Conservation (phyloP, 2,888 invertebrate genomes). For the Leptopilina syphax region DNA sequence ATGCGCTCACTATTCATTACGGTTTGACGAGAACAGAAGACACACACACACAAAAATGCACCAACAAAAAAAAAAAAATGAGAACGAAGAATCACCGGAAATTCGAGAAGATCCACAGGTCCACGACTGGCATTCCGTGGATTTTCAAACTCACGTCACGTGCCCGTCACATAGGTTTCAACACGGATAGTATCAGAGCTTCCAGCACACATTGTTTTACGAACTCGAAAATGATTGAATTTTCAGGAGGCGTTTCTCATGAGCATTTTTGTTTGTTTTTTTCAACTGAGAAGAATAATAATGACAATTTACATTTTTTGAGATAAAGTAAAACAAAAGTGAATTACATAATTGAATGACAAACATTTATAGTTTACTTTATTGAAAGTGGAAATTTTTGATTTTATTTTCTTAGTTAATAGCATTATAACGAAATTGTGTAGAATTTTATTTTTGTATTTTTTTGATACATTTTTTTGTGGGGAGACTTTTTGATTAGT, state of each 20-base stretch:
- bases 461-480: no score
- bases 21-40: not conserved
- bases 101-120: conserved; percentile 11
- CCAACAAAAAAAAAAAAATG: no score
- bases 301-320: not conserved
- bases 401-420: no score
- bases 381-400: no score
- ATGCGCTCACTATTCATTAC: not conserved
- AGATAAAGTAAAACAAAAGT: not conserved
- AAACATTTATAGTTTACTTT: no score
- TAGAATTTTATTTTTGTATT: no score
- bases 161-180: conserved; percentile 54
- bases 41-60: not conserved
- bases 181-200: conserved; percentile 39
- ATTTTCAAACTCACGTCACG: conserved; percentile 46
- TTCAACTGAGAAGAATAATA: not conserved
- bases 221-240: conserved; percentile 45
- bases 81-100: not conserved
- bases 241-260: conserved; percentile 8
- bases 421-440: no score
- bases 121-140: conserved; percentile 24
- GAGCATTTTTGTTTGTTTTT: not conserved
- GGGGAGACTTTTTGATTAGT: no score
- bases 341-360: not conserved
- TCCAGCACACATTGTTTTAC: conserved; percentile 51